These are phyloP conservation scores for Paramuricea clavata DNA, from an alignment of 92 coral and sea anemone genomes.

Conservation along the genomic window DNA sequence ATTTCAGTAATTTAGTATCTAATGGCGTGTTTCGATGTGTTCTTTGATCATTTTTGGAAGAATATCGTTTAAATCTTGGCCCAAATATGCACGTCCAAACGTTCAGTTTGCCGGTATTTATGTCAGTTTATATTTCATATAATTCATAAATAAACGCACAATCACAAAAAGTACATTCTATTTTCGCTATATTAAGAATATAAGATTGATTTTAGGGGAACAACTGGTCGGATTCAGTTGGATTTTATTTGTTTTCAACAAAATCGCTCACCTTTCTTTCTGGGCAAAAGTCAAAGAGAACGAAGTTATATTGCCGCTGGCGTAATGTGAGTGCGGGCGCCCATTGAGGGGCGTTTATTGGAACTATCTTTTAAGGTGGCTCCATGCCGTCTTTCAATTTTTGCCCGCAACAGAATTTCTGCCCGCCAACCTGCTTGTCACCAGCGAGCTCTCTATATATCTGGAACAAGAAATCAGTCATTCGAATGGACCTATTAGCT, in stretches of 20 bases:
- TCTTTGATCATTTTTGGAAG: neutral
- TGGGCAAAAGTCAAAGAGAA: conserved; percentile 37
- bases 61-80: neutral
- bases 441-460: no score
- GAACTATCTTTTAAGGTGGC: no score
- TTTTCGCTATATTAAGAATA: neutral
- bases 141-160: neutral
- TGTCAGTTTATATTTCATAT: neutral
- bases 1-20: no score
- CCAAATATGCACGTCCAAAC: neutral
- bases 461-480: no score
- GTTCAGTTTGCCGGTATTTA: neutral
- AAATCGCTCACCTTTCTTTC: conserved; percentile 27
- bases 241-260: conserved; percentile 35
- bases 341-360: no score
- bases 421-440: no score
- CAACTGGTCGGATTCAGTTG: conserved; percentile 20
- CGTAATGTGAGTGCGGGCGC: neutral
- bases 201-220: neutral
- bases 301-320: neutral
- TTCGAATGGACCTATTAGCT: no score
- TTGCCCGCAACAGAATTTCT: no score
- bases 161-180: neutral
- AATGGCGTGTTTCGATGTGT: neutral
- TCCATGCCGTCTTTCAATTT: no score